Evolutionary conservation across 1,140 invertebrate species (phyloP), one percentile per base, ranked within the genome.

Genomic region (Micrasema longulum): DNA sequence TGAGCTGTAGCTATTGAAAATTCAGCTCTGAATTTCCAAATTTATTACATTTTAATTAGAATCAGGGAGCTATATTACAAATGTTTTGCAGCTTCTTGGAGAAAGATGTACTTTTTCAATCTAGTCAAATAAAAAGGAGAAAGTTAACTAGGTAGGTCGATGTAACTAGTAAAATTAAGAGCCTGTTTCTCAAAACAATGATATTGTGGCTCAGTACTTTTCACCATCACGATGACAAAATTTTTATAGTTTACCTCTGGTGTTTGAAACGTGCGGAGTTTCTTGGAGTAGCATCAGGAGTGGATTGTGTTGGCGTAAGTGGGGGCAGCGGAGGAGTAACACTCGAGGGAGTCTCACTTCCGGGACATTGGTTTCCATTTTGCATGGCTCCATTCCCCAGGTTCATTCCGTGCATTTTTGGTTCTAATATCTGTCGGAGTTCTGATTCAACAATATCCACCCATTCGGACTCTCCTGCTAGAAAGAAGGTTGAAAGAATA

Each of bases 371-470:
- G 76, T 71, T 69, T 23, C 69, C 47, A 63, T 71, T 74, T 23
- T 47, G 48, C 22, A 52, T 22, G 10, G 55, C 35, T 1, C 63
- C 64, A 47, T 35, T 63, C 20, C 20, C 41, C 76, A 88, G 77
- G 20, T 85, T 81, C 76, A 88, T 81, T 65, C 83, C 84, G 22
- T 88, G 87, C 20, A 89, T 74, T 77, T 88, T 89, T 23, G 91
- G 90, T 78, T 93, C 91, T 50, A 93, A 80, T 77, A 93, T 93
- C 77, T 91, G 90, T 31, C 92, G 84, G 18, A 93, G 85, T 79
- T 94, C 93, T 9, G 90, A 90, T 82, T 95, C 92, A 1, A 94
- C 92, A 52, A 93, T 88, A 76, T 94, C 92, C 10, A 93, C 91
- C 93, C 93, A 95, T 80, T 94, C 92, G 1, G 91, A 90, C 76